Percentiles rank a stretch among this genome's conserved stretches.
phyloP scores from a whole-genome alignment of 2,888 invertebrate genomes.

The Pemphredon lugubris region DNA sequence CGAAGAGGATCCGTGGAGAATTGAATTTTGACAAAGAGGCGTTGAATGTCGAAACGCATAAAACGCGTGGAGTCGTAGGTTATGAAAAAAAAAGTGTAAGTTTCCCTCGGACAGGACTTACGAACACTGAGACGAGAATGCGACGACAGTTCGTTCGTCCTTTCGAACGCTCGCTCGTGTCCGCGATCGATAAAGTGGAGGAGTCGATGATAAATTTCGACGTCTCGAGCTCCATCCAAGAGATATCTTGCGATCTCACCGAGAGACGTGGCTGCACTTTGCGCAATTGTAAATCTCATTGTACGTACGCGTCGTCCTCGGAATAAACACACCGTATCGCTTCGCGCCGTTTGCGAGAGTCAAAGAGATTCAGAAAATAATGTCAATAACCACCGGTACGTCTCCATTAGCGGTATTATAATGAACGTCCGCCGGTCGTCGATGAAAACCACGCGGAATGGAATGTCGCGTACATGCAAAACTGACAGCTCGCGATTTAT shows the following conservation, averaged over 20 bases:
- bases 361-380: slow-evolving; percentile 32
- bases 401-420: slow-evolving; percentile 50
- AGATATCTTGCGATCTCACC: slow-evolving; percentile 34
- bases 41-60: too few species aligned
- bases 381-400: slow-evolving; percentile 45
- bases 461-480: slow-evolving; percentile 45
- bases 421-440: slow-evolving; percentile 27
- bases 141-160: slow-evolving; percentile 31
- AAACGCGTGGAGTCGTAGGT: too few species aligned
- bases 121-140: not conserved
- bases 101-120: too few species aligned
- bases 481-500: slow-evolving; percentile 39
- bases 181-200: slow-evolving; percentile 40
- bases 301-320: slow-evolving; percentile 29
- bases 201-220: slow-evolving; percentile 54
- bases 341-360: slow-evolving; percentile 9
- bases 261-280: slow-evolving; percentile 27
- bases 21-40: too few species aligned
- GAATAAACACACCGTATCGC: slow-evolving; percentile 21
- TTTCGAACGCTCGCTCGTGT: slow-evolving; percentile 20
- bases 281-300: slow-evolving; percentile 30
- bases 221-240: slow-evolving; percentile 5
- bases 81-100: too few species aligned
- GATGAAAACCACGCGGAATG: slow-evolving; percentile 38
- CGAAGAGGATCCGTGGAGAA: too few species aligned